Base-by-base conservation (phyloP, 2,797 vertebrate species). In the Tenualosa ilisha region DNA sequence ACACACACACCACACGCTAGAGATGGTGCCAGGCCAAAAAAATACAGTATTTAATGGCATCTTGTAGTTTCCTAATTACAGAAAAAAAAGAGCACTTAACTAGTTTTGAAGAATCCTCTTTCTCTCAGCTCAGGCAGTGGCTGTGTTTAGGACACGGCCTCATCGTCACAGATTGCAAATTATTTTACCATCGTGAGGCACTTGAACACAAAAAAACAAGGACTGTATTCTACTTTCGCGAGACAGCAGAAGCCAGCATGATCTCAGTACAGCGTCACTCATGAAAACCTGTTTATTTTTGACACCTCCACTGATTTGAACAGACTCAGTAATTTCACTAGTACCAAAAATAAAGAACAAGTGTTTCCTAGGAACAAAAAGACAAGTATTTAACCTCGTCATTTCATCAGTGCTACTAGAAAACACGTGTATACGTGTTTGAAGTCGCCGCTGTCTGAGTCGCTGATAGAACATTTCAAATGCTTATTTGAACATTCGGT, bases 1-100 rank as follows among this genome's bases (percentile, higher is more conserved):
- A 56, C 84, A 72, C 61, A 65, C 20, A 26, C 22, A 24, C n/a
- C 20, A 37, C 65, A 7, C 68, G 17, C 3, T 37, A 37, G 11
- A 2, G 24, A 68, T 43, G 87, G 86, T 91, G 15, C 68, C 86
- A 92, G 93, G 92, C 93, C 94, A 95, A 94, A 95, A 94, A 95
- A 88, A 85, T 93, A 91, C 90, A 94, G 91, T 92, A 91, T 93
- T 90, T 93, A 90, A 86, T 90, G 92, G 92, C 88, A 87, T 94
- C 90, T 88, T 89, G 91, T 92, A 90, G 93, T 93, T 94, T 90
- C 89, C 93, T 93, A 84, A 43, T 46, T 87, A 87, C 87, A 91
- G n/a, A 87, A 85, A 87, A 88, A 89, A 68, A 75, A 43, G 88
- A 91, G 89, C 89, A 81, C 90, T 85, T 85, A 85, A 65, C n/a